These are phyloP conservation scores for Diarsia brunnea DNA, from an alignment of 2,888 invertebrate species.

Conservation along the genomic window DNA sequence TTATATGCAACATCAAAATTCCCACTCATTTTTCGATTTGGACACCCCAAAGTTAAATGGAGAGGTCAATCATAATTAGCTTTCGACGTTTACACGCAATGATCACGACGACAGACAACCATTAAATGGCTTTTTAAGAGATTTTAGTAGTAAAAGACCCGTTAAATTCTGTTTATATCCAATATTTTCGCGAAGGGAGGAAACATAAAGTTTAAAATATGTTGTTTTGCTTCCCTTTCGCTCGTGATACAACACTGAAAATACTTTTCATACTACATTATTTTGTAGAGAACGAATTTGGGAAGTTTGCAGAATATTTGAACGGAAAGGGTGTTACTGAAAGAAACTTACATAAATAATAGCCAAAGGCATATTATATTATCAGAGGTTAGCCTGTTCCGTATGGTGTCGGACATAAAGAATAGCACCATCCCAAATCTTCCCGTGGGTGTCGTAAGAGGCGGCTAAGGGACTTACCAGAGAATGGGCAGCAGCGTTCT, in stretches of 20 bases:
- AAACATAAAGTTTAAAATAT: conserved; percentile 55
- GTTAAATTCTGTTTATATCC: conserved; percentile 32
- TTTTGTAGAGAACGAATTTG: conserved; percentile 1
- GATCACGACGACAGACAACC: neutral
- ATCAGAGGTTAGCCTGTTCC: too few species aligned
- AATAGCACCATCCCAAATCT: too few species aligned
- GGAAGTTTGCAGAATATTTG: neutral
- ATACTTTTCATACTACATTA: conserved; percentile 7
- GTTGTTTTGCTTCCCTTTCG: conserved; percentile 43
- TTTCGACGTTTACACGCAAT: conserved; percentile 3
- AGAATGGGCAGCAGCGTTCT: too few species aligned
- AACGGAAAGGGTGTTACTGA: neutral
- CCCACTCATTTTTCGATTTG: neutral
- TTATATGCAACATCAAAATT: neutral
- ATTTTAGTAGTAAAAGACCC: conserved; percentile 27
- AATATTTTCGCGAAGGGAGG: conserved; percentile 47
- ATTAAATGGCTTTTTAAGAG: conserved; percentile 26
- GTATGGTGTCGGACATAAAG: too few species aligned
- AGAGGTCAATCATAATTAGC: conserved; percentile 12
- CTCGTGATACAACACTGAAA: conserved; percentile 26
- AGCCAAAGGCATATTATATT: too few species aligned
- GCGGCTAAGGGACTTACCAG: too few species aligned
- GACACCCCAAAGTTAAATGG: neutral
- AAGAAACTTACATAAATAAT: too few species aligned
- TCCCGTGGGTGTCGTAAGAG: too few species aligned